Evolutionary conservation across 2,888 invertebrate species (phyloP), one percentile per base, ranked within the genome.

Genomic region (Orthonychiurus folsomi): DNA sequence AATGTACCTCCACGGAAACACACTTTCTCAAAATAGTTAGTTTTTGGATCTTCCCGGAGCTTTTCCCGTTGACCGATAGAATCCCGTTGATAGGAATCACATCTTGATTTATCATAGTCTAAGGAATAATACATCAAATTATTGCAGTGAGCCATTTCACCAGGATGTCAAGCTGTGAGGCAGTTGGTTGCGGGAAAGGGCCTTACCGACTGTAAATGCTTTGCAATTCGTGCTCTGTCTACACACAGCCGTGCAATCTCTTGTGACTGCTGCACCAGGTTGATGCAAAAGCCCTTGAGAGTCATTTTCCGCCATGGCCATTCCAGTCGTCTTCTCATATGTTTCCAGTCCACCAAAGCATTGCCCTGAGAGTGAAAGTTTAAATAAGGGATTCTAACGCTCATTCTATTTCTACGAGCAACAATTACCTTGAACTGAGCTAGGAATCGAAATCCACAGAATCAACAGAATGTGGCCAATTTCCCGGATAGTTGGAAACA

Each of bases 311-410:
- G 72, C 65, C 67, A 74, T 74, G 59, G 71, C 74, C 71, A 75
- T 77, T 48, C 76, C 77, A 2, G 77, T 74, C 2, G 77, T 76
- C 72, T 78, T 78, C 70, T 79, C 79, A 64, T 77, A 78, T 2
- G 78, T 77, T 69, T 78, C 76, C 48, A 77, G 76, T 12, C 78
- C 79, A 9, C 79, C 79, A 68, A 79, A 78, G 70, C 79, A 79
- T 72, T 76, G 75, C 56, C 73, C 76, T 76, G 61, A 18, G 24
- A 24, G 21, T 25, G 21, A 57, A n/a, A n/a, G n/a, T n/a, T n/a
- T n/a, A n/a, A n/a, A n/a, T n/a, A n/a, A 50, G 28, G 25, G 24
- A 23, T 18, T 21, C 25, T 12, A n/a, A n/a, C n/a, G n/a, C n/a
- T n/a, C n/a, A n/a, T n/a, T n/a, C n/a, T n/a, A n/a, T n/a, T n/a